Evolutionary conservation across 2,113 vertebrate species (phyloP), one percentile per base, ranked within the genome.

Genomic region (Cyanocitta stelleri): DNA sequence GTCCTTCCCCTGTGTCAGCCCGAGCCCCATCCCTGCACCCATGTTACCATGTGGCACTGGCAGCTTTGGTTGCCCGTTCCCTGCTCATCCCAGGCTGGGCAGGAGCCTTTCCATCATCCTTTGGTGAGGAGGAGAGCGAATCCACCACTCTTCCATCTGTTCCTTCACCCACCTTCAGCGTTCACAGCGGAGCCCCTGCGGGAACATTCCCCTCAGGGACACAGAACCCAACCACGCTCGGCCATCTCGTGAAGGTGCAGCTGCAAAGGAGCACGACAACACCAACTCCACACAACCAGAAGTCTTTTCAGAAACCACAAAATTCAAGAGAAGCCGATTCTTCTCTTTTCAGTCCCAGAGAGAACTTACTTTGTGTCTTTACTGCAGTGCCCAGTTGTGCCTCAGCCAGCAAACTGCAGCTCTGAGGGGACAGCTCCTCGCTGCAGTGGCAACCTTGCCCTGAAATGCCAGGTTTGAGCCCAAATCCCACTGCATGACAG

Each of bases 21-120:
- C 3, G 0, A 2, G 15, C 20, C 49, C 74, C 59, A 35, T 3
- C 63, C 52, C 63, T 2, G 21, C 9, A 7, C 9, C 43, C 32
- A 7, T 0, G 0, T 8, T 1, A 7, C 64, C 64, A 21, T 1
- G 0, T 0, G 0, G 13, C 5, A 2, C 69, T 41, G 68, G 43
- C 68, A 15, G 43, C 10, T 56, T 16, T 8, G 30, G 33, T 1
- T 46, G 52, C 77, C 52, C 4, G 2, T 32, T 73, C 32, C 63
- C n/a, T 0, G 3, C 89, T 44, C 2, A 2, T 13, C 18, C 71
- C 62, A 49, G 43, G 81, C 33, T 52, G 51, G 20, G 20, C 61
- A n/a, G 56, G 67, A 59, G 16, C 14, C 46, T 33, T 18, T 16
- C 58, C 46, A 7, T 12, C 59, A 29, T 4, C 64, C 51, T 29